Base-by-base conservation (phyloP, 2,888 invertebrate species). In the Kryphioiulus occultus region DNA sequence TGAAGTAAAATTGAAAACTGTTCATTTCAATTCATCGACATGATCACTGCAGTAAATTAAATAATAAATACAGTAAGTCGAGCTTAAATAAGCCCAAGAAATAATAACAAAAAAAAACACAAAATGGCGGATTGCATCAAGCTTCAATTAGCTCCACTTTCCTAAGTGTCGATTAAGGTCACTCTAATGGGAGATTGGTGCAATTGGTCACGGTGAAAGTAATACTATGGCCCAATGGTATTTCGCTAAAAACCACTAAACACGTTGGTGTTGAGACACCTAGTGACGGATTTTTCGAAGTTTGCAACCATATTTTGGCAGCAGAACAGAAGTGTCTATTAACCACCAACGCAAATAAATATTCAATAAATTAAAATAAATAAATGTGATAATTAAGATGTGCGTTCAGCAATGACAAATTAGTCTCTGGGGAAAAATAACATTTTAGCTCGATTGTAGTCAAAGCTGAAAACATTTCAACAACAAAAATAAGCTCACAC, bases 331-430 rank as follows among this genome's bases (percentile, higher is more conserved):
- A 19, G 59, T 59, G 22, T 7, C 19, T 22, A n/a, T 59, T 4
- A n/a, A 59, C 22, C 59, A 22, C n/a, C 59, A 59, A 7, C 10
- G 35, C 7, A 35, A 68, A 68, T 68, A 68, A 68, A 68, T 68
- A 68, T 68, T 68, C 26, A 68, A 68, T 68, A 68, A 68, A 68
- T 68, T 68, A 59, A 68, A 68, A 68, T 68, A 68, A 68, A 68
- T 68, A 68, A 9, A 7, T n/a, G 22, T n/a, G 22, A 22, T 59
- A 59, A 59, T 59, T 22, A 59, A 59, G 22, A 12, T 26, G 68
- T 26, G 68, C 15, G 12, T 26, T 68, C 26, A 1, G 26, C 10
- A 15, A 68, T 68, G 26, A 68, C 26, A 68, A 26, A 26, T 68
- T 68, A 4, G n/a, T 53, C n/a, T 53, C 53, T 53, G 53, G n/a